A percentile compares a stretch with the other conserved stretches of the same genome.
phyloP scores from a whole-genome alignment of 2,797 vertebrate genomes.

The Aulostomus chinensis region DNA sequence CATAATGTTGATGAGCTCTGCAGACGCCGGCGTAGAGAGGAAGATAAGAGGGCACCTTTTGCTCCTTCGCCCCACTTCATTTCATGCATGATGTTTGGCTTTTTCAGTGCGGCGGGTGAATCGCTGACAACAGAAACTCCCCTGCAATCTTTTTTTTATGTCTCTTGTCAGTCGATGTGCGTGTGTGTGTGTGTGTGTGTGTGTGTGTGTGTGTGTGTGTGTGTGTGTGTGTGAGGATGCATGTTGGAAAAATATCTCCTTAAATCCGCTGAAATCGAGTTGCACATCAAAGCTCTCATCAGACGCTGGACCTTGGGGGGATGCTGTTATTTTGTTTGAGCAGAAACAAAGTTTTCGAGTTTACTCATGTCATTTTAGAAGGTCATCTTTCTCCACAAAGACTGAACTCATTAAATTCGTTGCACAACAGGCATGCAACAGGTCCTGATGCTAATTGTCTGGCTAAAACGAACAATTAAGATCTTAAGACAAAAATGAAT shows the following conservation, averaged over 20 bases:
- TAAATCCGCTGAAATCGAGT: constrained; percentile 19
- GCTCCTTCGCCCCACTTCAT: constrained; percentile 30
- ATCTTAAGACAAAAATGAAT: constrained; percentile 33
- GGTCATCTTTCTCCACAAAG: constrained; percentile 58
- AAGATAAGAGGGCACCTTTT: constrained; percentile 24
- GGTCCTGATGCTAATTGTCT: constrained; percentile 29
- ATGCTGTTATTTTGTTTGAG: constrained; percentile 54
- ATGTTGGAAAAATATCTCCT: constrained; percentile 10
- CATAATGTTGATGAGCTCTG: constrained; percentile 36
- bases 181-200: constrained; percentile 3
- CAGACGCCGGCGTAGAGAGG: constrained; percentile 16
- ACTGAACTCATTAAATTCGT: constrained; percentile 47
- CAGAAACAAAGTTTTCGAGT: constrained; percentile 21
- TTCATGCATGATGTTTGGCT: constrained; percentile 19
- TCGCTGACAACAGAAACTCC: constrained; percentile 22
- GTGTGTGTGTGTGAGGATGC: background rate
- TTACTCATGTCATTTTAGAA: constrained; percentile 58
- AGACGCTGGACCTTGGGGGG: constrained; percentile 10
- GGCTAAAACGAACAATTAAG: constrained; percentile 39
- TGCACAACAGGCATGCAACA: background rate
- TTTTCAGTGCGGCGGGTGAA: constrained; percentile 1
- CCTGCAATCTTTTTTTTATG: background rate
- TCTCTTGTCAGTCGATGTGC: background rate
- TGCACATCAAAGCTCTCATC: constrained; percentile 36
- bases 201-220: background rate